phyloP scores from a whole-genome alignment of 1,140 invertebrate species.

The Monomorium pharaonis region DNA sequence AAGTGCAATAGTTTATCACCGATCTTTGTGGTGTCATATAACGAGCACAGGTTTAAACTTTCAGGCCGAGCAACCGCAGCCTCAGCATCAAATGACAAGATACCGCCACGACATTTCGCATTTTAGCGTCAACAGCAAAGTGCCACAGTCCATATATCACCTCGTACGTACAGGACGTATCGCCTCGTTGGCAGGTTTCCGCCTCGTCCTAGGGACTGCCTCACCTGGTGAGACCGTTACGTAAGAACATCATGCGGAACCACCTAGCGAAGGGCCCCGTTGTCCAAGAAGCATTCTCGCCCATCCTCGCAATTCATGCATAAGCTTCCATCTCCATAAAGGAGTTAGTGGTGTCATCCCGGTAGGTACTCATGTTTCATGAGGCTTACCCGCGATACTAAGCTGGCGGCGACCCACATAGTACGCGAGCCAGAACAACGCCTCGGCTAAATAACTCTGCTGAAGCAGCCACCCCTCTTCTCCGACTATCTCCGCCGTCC shows the following conservation, averaged over 20 bases:
- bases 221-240: conserved; percentile 62
- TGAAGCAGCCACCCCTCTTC: conserved; percentile 52
- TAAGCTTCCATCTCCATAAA: conserved; percentile 82
- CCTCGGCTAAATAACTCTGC: conserved; percentile 67
- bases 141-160: conserved; percentile 46
- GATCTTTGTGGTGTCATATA: not conserved
- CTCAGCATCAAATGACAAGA: conserved; percentile 25
- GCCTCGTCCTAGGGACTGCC: not conserved
- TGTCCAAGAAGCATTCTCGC: conserved; percentile 57
- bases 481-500: not conserved
- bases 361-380: conserved; percentile 79
- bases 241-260: conserved; percentile 58
- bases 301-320: conserved; percentile 78
- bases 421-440: conserved; percentile 71
- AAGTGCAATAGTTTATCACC: conserved; percentile 9
- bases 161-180: not conserved
- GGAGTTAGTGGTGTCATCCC: conserved; percentile 78
- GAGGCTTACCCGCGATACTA: conserved; percentile 76
- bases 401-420: conserved; percentile 79
- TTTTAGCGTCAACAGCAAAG: conserved; percentile 53
- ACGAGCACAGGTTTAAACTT: conserved; percentile 56
- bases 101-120: conserved; percentile 25
- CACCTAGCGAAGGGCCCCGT: conserved; percentile 21
- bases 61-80: conserved; percentile 30
- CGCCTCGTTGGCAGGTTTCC: conserved; percentile 16